Conservation (phyloP, 2,113 vertebrate genomes). For the Gymnarchus niloticus region DNA sequence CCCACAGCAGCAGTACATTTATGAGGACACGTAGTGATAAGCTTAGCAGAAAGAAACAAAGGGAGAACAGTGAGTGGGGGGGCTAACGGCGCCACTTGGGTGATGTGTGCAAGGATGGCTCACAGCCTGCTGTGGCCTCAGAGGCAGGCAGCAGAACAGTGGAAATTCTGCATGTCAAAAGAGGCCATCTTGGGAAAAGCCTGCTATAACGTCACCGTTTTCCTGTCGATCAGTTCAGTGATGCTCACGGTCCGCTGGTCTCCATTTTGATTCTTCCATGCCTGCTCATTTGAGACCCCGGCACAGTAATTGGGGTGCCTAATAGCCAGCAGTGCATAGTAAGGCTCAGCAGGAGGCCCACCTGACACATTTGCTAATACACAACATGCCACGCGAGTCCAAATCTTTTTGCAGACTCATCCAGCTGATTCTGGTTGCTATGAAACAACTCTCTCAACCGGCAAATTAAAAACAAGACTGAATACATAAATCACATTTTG, state of each 20-base stretch:
- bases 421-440: conserved; percentile 53
- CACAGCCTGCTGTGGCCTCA: background rate
- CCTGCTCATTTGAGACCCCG: conserved; percentile 34
- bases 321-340: conserved; percentile 44
- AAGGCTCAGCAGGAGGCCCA: conserved; percentile 40
- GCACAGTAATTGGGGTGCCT: conserved; percentile 35
- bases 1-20: too few relatives aligned
- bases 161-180: background rate
- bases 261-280: conserved; percentile 17
- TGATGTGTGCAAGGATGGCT: background rate
- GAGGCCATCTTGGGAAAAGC: background rate
- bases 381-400: conserved; percentile 1
- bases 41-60: too few relatives aligned
- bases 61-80: background rate
- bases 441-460: conserved; percentile 51
- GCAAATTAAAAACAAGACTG: conserved; percentile 14
- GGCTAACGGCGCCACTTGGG: background rate
- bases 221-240: background rate
- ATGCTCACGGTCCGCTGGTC: background rate
- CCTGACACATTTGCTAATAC: conserved; percentile 45
- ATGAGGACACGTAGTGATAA: too few relatives aligned
- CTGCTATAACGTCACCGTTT: background rate
- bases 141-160: background rate
- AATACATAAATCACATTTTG: conserved; percentile 54
- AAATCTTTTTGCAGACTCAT: conserved; percentile 37